These are phyloP conservation scores for Silvanus unidentatus DNA, from an alignment of 2,888 invertebrate genomes.

Conservation along the genomic window DNA sequence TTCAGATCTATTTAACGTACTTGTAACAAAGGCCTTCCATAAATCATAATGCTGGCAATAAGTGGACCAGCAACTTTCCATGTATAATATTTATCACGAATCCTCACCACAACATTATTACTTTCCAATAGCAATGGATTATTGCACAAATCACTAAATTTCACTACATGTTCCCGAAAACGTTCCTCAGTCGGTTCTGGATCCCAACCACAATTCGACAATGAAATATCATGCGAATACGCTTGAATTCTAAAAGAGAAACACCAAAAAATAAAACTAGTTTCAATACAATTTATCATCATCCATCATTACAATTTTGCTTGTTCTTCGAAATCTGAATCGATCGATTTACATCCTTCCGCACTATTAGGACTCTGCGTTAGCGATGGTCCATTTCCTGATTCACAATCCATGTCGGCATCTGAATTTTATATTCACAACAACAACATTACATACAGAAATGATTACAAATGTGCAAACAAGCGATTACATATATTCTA, in stretches of 20 bases:
- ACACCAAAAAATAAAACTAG: too few species aligned
- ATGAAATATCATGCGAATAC: slow-evolving; percentile 57
- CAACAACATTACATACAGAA: slow-evolving; percentile 5
- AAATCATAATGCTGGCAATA: slow-evolving; percentile 79
- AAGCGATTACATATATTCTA: slow-evolving; percentile 6
- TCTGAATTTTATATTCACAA: slow-evolving; percentile 43
- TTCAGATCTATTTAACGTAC: too few species aligned
- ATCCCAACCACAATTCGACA: slow-evolving; percentile 73
- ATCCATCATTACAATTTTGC: slow-evolving; percentile 47
- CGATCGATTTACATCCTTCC: slow-evolving; percentile 74
- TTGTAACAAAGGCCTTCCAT: slow-evolving; percentile 77
- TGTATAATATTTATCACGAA: slow-evolving; percentile 83
- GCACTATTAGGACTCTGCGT: slow-evolving; percentile 90
- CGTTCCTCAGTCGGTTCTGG: slow-evolving; percentile 48
- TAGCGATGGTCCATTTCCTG: slow-evolving; percentile 91
- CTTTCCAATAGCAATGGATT: slow-evolving; percentile 71
- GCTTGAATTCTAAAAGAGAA: slow-evolving; percentile 39
- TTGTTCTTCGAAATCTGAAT: slow-evolving; percentile 77
- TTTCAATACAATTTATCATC: too few species aligned
- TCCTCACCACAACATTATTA: slow-evolving; percentile 78
- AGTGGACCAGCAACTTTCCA: slow-evolving; percentile 90
- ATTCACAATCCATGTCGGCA: slow-evolving; percentile 85
- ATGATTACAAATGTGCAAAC: slow-evolving; percentile 34
- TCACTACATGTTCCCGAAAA: slow-evolving; percentile 53
- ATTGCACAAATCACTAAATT: slow-evolving; percentile 59